A percentile compares a stretch with the other conserved stretches of the same genome.
phyloP scores from a whole-genome alignment of 2,888 invertebrate genomes.

The Ichneumoninae sp. region DNA sequence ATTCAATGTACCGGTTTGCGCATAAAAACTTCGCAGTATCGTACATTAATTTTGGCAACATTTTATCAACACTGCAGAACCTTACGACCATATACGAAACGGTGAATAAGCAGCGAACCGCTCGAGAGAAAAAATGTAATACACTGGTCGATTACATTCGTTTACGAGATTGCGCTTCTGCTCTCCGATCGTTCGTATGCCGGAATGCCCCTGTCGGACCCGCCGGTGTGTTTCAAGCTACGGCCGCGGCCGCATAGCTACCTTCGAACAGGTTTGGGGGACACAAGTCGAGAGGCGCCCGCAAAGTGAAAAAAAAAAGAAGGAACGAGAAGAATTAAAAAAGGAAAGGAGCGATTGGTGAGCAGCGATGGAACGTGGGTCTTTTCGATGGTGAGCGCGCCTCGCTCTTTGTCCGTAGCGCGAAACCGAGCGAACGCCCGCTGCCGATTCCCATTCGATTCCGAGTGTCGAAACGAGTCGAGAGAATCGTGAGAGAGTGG shows the following conservation, averaged over 20 bases:
- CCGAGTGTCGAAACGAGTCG: slow-evolving; percentile 61
- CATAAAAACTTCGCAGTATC: background rate
- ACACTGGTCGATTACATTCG: slow-evolving; percentile 30
- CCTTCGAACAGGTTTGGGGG: slow-evolving; percentile 65
- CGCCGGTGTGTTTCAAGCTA: slow-evolving; percentile 40
- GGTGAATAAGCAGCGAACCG: background rate
- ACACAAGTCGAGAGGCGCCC: slow-evolving; percentile 63
- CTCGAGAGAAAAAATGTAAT: slow-evolving; percentile 16
- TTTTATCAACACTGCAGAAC: background rate
- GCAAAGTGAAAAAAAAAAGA: slow-evolving; percentile 54
- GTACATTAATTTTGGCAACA: background rate
- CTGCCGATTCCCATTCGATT: slow-evolving; percentile 60
- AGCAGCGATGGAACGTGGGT: slow-evolving; percentile 30
- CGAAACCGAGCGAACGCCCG: slow-evolving; percentile 52
- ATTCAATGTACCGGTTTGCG: background rate
- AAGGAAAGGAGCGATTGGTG: slow-evolving; percentile 16
- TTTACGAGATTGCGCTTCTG: slow-evolving; percentile 47
- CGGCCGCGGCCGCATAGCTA: slow-evolving; percentile 59
- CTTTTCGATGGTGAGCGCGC: slow-evolving; percentile 25
- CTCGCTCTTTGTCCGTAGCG: slow-evolving; percentile 52
- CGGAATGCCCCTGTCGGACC: slow-evolving; percentile 47
- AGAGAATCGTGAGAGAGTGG: slow-evolving; percentile 33
- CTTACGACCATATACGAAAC: background rate
- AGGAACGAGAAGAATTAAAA: background rate
- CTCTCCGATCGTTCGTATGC: slow-evolving; percentile 29